Evolutionary conservation across 2,888 invertebrate species (phyloP), one percentile per base, ranked within the genome.

Genomic region (Diarsia dahlii): DNA sequence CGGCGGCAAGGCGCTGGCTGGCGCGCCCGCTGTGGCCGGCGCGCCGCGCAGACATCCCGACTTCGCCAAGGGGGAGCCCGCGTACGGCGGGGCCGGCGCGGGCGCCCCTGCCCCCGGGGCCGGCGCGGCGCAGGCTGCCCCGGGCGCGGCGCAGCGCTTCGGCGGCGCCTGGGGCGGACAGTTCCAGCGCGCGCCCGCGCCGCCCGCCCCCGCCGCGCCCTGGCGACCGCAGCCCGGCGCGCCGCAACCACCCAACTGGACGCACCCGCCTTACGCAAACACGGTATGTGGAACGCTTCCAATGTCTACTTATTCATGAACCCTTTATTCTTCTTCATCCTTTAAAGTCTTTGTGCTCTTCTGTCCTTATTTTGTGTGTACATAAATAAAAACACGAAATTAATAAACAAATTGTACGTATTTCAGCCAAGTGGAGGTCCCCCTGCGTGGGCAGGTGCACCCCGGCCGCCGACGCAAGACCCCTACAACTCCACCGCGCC

Each of bases 1-100:
- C 83, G 94, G 94, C 76, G 94, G 93, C 67, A 95, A 95, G 86
- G 97, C 98, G 73, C 98, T 98, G 90, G 85, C 89, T 39, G 91
- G 90, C 52, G 88, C 90, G 84, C 97, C 97, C 69, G 98, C 98
- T 89, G 98, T 98, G 64, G 90, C 84, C 71, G 92, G 91, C 76
- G 90, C 91, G 79, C 91, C 90, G 77, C 89, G 92, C 80, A 88
- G 90, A 76, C 92, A 90, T 78, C 92, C 97, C 96, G 90, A 91
- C 89, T 90, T 91, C 84, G 90, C 91, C 71, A 90, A 91, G 71
- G 92, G 90, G 28, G 89, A 91, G 77, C 85, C 89, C 63, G 87
- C 89, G 78, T 81, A 89, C 85, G 87, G 84, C 28, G 85, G 82
- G 28, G 86, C 84, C 71, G 84, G 81, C 28, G 75, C 80, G 72